Evolutionary conservation across 2,113 vertebrate genomes (phyloP).

Genomic region (Marmota flaviventris): DNA sequence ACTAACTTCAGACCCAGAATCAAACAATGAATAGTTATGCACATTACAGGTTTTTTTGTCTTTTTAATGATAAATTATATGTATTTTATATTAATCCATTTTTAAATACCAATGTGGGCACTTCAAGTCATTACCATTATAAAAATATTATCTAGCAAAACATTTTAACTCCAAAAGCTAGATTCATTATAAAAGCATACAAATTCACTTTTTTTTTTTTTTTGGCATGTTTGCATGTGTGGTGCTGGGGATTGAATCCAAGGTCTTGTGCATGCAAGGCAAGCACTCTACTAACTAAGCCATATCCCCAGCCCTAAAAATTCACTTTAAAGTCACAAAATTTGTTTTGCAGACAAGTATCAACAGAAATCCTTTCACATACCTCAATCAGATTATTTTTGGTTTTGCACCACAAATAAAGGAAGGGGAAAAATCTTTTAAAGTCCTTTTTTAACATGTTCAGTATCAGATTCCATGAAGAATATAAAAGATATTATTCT

Average conservation of each 20-base stretch:
- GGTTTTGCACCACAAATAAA: background rate
- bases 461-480: background rate
- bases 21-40: background rate
- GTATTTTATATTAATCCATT: slow-evolving; percentile 5
- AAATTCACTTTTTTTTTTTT: background rate
- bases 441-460: background rate
- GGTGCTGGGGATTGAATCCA: no score
- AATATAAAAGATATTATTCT: background rate
- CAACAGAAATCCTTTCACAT: background rate
- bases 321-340: background rate
- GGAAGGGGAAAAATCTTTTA: background rate
- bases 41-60: background rate
- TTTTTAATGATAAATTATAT: slow-evolving; percentile 4
- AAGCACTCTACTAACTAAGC: no score
- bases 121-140: background rate
- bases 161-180: background rate
- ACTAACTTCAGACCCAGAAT: slow-evolving; percentile 5
- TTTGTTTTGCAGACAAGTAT: background rate
- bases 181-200: slow-evolving; percentile 11
- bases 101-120: background rate
- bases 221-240: no score
- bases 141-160: slow-evolving; percentile 43
- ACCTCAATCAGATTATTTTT: background rate
- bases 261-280: no score
- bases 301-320: no score